Evolutionary conservation across 2,797 vertebrate species (phyloP), one percentile per base, ranked within the genome.

Genomic region (Carapus acus): DNA sequence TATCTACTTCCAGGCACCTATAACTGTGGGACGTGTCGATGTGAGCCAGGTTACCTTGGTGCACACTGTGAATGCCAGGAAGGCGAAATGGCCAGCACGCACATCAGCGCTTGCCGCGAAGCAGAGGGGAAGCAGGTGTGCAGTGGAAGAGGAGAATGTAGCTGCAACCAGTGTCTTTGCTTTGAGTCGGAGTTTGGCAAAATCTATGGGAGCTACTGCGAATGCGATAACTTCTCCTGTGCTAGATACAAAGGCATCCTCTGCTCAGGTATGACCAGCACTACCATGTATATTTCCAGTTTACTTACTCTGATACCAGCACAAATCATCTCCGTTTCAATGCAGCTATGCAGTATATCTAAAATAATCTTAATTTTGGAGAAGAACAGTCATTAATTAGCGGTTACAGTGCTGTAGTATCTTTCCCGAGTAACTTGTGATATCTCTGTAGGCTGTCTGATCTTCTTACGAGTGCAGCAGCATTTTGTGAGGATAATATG

Each of bases 141-240:
- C 86, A 96, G 91, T 0, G 96, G 94, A 2, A 87, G 96, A 0
- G 96, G 96, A 0, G 91, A 98, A 49, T 99, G 96, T 86, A 92
- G 90, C 87, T 99, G 96, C 79, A 96, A 91, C 87, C 92, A 93
- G 84, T 99, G 96, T 40, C 85, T 92, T 51, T 99, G 96, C 86
- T 93, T 91, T 0, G 90, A 95, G 80, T 98, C 95, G 0, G 96
- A 97, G 82, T 99, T 98, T 0, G 96, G 96, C n/a, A 93, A 92
- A 81, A 96, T 99, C 80, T 98, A 97, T 0, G 96, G 96, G n/a
- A 80, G 87, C 54, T 98, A 90, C 91, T 99, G 96, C 27, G 91
- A 99, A 79, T 99, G 96, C 0, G 95, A 99, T 4, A 92, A 96
- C 88, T 98, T 99, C 85, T 96, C 96, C 70, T 99, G 96, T 0